Percentiles rank a stretch among this genome's conserved stretches.
Conservation (phyloP, 2,888 invertebrate genomes). For the Protophormia terraenovae region DNA sequence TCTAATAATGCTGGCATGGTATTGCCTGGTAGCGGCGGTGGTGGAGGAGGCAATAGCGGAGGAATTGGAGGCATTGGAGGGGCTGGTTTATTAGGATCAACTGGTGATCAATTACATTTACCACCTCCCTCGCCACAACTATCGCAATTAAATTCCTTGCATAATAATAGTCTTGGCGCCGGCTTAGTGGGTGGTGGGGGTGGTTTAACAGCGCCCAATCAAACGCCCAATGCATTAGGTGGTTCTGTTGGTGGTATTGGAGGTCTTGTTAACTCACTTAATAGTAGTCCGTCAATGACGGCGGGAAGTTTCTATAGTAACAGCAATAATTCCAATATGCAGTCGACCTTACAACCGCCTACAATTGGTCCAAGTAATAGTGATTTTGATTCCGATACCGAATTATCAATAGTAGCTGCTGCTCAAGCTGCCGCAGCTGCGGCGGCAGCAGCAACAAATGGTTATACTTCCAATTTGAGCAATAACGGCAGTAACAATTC, state of each 20-base stretch:
- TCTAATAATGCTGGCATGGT: conserved; percentile 44
- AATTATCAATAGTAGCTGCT: conserved; percentile 77
- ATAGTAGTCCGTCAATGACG: conserved; percentile 29
- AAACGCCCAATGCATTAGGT: conserved; percentile 58
- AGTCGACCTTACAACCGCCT: conserved; percentile 56
- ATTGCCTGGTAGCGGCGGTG: background rate
- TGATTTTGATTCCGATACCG: conserved; percentile 80
- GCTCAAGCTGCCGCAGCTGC: conserved; percentile 72
- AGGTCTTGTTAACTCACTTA: conserved; percentile 12
- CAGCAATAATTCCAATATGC: conserved; percentile 36
- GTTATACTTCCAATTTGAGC: conserved; percentile 70
- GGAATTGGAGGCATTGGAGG: conserved; percentile 22
- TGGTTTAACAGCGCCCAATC: conserved; percentile 55
- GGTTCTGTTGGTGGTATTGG: conserved; percentile 51
- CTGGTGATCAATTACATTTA: conserved; percentile 70
- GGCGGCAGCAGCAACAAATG: conserved; percentile 72
- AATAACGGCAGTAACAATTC: conserved; percentile 64
- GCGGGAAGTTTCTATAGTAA: conserved; percentile 41
- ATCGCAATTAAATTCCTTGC: conserved; percentile 42
- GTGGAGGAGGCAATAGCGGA: conserved; percentile 14
- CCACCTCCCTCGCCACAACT: conserved; percentile 74
- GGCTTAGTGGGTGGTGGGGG: conserved; percentile 33
- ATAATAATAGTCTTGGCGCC: conserved; percentile 39
- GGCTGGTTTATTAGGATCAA: conserved; percentile 14
- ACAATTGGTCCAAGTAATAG: conserved; percentile 73